phyloP scores from a whole-genome alignment of 2,797 vertebrate species.

The Cichlasoma orientale region DNA sequence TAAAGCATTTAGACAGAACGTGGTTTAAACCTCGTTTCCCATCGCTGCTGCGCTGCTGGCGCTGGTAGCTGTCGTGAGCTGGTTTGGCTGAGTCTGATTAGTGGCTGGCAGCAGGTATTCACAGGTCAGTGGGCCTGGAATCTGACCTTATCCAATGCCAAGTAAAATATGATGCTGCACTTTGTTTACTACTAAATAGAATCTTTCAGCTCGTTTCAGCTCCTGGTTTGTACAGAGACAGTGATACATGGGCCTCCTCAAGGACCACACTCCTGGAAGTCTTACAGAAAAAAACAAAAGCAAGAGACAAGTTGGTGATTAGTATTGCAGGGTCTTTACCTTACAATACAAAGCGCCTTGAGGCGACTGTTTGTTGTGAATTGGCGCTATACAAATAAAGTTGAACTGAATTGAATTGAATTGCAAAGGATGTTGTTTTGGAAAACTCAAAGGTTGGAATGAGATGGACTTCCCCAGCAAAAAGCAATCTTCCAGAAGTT shows the following conservation, averaged over 20 bases:
- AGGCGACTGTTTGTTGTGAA: too few species aligned
- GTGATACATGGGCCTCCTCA: neutral
- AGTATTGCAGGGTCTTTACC: too few species aligned
- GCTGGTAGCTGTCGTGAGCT: slow-evolving; percentile 5
- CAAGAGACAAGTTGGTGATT: neutral
- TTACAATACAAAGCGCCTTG: too few species aligned
- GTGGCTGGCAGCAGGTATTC: slow-evolving; percentile 21
- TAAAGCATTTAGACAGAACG: slow-evolving; percentile 47
- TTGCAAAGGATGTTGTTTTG: neutral
- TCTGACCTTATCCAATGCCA: slow-evolving; percentile 26
- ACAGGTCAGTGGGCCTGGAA: slow-evolving; percentile 29
- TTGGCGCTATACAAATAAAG: too few species aligned
- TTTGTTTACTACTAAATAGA: slow-evolving; percentile 29
- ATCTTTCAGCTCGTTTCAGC: neutral
- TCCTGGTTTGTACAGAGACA: neutral
- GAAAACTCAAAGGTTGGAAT: neutral
- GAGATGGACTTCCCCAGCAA: neutral
- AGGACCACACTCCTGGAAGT: neutral
- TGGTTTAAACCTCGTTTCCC: slow-evolving; percentile 38
- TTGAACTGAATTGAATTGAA: too few species aligned
- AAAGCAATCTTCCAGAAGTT: neutral
- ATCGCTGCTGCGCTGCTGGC: slow-evolving; percentile 20
- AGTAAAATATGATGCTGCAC: slow-evolving; percentile 4
- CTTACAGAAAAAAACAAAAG: neutral
- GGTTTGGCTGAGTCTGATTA: slow-evolving; percentile 11